Percentiles rank a stretch among this genome's conserved stretches.
Evolutionary conservation across 2,888 invertebrate species (phyloP).

Genomic region (Liopterus haemorrhoidalis): DNA sequence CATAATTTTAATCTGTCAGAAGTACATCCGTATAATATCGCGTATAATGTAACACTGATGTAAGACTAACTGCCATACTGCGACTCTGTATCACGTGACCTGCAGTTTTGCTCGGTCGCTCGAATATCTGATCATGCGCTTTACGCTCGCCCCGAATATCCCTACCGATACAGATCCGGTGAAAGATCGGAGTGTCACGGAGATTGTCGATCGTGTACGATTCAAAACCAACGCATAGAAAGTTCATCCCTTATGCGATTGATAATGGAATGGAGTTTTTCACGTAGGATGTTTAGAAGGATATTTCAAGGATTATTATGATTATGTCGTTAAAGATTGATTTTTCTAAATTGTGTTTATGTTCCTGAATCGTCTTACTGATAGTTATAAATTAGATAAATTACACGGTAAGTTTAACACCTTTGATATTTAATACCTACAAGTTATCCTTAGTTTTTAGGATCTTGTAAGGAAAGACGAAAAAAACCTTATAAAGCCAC

Average conservation of each 20-base stretch:
- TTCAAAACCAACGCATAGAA: no score
- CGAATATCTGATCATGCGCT: slow-evolving; percentile 34
- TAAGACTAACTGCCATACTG: slow-evolving; percentile 41
- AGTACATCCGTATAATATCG: no score
- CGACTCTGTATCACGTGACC: slow-evolving; percentile 47
- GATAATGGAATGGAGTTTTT: no score
- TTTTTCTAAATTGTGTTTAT: no score
- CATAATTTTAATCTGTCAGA: no score
- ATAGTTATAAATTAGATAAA: slow-evolving; percentile 1
- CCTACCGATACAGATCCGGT: slow-evolving; percentile 12
- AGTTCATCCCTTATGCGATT: no score
- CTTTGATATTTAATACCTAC: background rate
- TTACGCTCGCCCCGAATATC: slow-evolving; percentile 17
- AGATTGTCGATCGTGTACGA: background rate
- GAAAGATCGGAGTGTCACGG: background rate
- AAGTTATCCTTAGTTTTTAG: background rate
- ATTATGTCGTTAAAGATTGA: no score
- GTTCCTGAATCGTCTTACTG: slow-evolving; percentile 2
- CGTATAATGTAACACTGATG: no score
- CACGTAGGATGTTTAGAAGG: no score
- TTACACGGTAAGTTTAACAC: background rate
- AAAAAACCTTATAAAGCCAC: no score
- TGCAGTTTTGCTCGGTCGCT: slow-evolving; percentile 31
- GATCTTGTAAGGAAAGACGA: slow-evolving; percentile 10
- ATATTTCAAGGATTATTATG: no score